A percentile compares a stretch with the other conserved stretches of the same genome.
phyloP scores from a whole-genome alignment of 1,140 invertebrate genomes.

The Dolichoris vasculosae region DNA sequence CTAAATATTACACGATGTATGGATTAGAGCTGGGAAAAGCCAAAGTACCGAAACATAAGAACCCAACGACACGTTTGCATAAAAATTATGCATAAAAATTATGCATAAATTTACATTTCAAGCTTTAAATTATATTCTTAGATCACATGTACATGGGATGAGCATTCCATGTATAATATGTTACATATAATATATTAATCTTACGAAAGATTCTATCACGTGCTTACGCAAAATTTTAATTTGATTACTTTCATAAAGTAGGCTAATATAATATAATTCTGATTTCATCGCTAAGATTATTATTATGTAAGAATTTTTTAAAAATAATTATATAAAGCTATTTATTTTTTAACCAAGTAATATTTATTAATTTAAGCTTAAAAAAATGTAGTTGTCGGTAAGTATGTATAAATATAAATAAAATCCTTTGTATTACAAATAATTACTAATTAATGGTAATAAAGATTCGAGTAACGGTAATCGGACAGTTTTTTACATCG shows the following conservation, averaged over 20 bases:
- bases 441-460: not conserved
- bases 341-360: not conserved
- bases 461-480: not conserved
- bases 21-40: not conserved
- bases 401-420: too few species aligned
- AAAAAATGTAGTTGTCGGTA: not conserved
- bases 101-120: not conserved
- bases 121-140: not conserved
- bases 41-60: not conserved
- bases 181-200: conserved; percentile 24
- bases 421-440: not conserved
- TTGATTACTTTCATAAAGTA: conserved; percentile 14
- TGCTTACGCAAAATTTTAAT: not conserved
- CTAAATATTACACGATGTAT: not conserved
- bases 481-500: not conserved
- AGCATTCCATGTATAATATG: not conserved
- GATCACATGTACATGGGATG: not conserved
- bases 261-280: not conserved
- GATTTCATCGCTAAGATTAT: not conserved
- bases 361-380: not conserved
- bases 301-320: not conserved
- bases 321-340: not conserved
- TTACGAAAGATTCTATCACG: not conserved
- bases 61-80: not conserved
- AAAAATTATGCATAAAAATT: not conserved